Evolutionary conservation across 2,113 vertebrate genomes (phyloP).

Genomic region (Glaucidium brasilianum): DNA sequence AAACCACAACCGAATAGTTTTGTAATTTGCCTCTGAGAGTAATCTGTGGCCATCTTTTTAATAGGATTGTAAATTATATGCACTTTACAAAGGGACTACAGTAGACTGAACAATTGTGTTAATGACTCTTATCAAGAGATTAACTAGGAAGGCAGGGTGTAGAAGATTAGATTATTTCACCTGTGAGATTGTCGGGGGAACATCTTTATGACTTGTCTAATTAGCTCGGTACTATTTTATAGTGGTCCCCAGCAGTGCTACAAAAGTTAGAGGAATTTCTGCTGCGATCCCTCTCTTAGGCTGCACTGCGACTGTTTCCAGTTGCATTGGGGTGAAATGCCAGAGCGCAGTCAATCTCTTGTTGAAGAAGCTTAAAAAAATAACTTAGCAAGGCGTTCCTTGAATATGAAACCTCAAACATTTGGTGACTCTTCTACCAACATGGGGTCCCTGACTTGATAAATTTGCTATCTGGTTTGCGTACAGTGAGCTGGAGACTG

Average conservation of each 20-base stretch:
- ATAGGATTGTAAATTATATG: conserved; percentile 56
- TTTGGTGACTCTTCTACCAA: rapidly evolving
- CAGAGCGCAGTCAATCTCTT: background rate
- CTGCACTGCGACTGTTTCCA: background rate
- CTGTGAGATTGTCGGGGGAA: background rate
- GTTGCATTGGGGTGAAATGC: background rate
- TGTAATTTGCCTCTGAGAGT: conserved; percentile 29
- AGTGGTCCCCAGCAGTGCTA: background rate
- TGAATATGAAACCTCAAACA: rapidly evolving
- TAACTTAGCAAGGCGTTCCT: background rate
- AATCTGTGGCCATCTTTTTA: conserved; percentile 41
- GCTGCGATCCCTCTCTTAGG: background rate
- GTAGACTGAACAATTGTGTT: conserved; percentile 49
- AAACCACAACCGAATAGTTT: background rate
- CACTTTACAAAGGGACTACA: conserved; percentile 25
- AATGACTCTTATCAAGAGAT: conserved; percentile 55
- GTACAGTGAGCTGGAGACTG: background rate
- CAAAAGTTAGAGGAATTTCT: background rate
- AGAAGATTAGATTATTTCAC: conserved; percentile 46
- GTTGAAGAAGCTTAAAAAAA: background rate
- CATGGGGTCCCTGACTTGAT: background rate
- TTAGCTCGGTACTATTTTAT: background rate
- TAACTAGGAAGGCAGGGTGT: conserved; percentile 15
- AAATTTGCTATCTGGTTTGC: background rate
- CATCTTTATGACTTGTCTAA: conserved; percentile 3